Base-by-base conservation (phyloP, 2,888 invertebrate genomes). In the Cremastinae sp. region DNA sequence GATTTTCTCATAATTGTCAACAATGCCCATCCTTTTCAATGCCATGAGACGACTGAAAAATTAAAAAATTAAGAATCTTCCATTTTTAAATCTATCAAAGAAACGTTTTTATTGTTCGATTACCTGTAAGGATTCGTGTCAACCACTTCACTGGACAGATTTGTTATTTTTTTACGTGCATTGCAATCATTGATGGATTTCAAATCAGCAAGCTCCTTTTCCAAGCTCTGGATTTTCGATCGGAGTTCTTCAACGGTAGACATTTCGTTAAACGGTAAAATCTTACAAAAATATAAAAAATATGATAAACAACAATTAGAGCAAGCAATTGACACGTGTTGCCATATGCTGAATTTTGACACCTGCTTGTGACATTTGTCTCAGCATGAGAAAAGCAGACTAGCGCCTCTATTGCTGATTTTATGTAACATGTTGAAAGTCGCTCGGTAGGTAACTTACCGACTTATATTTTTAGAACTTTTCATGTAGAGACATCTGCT, bases 101-200 rank as follows among this genome's bases (percentile, higher is more conserved):
- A 7, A 3, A 9, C 20, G 9, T 8, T 0, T 16, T 49, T 0
- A 14, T 22, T 20, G 1, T n/a, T 35, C 1, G 9, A 49, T 80
- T 91, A 96, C 96, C 96, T 97, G 93, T 99, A 99, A 0, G 99
- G 99, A 92, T 99, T 99, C 0, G 97, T 95, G 91, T 99, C 99
- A 9, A 97, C 95, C 8, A 99, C 99, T 93, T 98, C 98, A 0
- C 96, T 93, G 49, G 98, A 98, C 96, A 99, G 98, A 84, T 94
- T 93, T 16, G 93, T 92, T 83, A 98, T 97, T 92, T 95, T 97
- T 82, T 93, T 91, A 68, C 97, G 91, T 3, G 55, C 58, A 14
- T 41, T 64, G n/a, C 39, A 56, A 9, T 86, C 91, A 41, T 86
- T 87, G 85, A 87, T 90, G 72, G 88, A 89, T 78, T 90, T 91